Evolutionary conservation across 2,888 invertebrate species (phyloP), one percentile per base, ranked within the genome.

Genomic region (Drosophila rellima): DNA sequence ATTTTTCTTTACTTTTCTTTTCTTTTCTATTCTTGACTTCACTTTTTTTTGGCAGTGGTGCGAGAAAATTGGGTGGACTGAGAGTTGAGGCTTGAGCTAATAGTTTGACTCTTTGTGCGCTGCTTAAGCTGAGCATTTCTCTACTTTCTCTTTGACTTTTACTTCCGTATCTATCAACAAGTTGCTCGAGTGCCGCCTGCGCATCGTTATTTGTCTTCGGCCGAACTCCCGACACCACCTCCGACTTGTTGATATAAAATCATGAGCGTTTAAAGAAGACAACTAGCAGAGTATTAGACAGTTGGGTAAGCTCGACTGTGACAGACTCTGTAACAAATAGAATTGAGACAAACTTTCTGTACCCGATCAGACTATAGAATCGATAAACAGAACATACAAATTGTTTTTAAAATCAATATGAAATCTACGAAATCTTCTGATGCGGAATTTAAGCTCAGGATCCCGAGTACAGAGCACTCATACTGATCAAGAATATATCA

Each of bases 121-220:
- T 65, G 51, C 68, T 79, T 61, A 62, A 69, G 40, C 60, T 61
- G 59, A 69, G 40, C 60, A 70, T 80, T 88, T 75, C 63, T 73
- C 50, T 42, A 57, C 74, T 70, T 70, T 70, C 59, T 50, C 74
- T 70, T 71, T 77, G 84, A 74, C 84, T 74, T 84, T 67, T 54
- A 76, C 88, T 88, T 90, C 89, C 89, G 85, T 59, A 67, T 66
- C 80, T 78, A 72, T 90, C 89, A 89, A 90, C 89, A 90, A 90
- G 89, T 90, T 87, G 88, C 76, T 74, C 60, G 42, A 83, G 82
- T 83, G 72, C 42, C 69, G 67, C 59, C 48, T 62, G 66, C 45
- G 56, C 61, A 60, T 56, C 66, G 75, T 70, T 74, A 79, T 79
- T 79, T 79, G 77, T 77, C 77, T 77, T 65, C 69, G 59, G 37